These are phyloP conservation scores for Ellobium chinense DNA, from an alignment of 2,888 invertebrate genomes.

Conservation along the genomic window DNA sequence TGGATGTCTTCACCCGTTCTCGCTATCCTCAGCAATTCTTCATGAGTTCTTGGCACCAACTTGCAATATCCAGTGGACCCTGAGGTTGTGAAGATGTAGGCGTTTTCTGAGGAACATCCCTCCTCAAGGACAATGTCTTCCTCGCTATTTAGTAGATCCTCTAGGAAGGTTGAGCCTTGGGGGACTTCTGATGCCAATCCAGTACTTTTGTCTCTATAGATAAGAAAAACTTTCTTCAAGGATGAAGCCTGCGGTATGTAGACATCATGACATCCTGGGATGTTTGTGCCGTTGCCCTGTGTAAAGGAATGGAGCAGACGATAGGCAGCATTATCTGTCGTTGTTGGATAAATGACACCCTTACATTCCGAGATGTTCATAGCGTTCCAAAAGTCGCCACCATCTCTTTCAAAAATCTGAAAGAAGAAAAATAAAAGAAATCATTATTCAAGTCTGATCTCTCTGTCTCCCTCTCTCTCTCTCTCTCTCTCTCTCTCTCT, in stretches of 20 bases:
- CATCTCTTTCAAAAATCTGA: slow-evolving; percentile 34
- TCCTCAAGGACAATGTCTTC: background rate
- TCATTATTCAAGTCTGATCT: too few species aligned
- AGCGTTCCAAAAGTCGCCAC: slow-evolving; percentile 31
- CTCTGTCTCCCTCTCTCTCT: too few species aligned
- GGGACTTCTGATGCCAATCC: too few species aligned
- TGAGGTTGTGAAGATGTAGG: slow-evolving; percentile 18
- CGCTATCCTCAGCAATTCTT: slow-evolving; percentile 3
- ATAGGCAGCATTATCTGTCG: background rate
- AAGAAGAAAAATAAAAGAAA: background rate
- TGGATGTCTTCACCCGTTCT: background rate
- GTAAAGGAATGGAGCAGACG: background rate
- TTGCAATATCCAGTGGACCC: slow-evolving; percentile 25
- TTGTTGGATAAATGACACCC: background rate
- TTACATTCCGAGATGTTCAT: background rate
- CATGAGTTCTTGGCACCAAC: slow-evolving; percentile 23
- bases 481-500: too few species aligned
- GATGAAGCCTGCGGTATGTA: background rate
- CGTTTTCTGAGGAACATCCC: background rate
- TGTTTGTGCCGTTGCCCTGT: background rate
- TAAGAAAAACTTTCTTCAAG: background rate
- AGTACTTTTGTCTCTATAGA: background rate
- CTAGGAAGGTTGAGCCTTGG: background rate
- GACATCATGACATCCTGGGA: background rate
- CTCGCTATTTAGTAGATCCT: background rate